Percentiles rank a stretch among this genome's conserved stretches.
Conservation (phyloP, 2,888 invertebrate genomes). For the Phengaris alcon region DNA sequence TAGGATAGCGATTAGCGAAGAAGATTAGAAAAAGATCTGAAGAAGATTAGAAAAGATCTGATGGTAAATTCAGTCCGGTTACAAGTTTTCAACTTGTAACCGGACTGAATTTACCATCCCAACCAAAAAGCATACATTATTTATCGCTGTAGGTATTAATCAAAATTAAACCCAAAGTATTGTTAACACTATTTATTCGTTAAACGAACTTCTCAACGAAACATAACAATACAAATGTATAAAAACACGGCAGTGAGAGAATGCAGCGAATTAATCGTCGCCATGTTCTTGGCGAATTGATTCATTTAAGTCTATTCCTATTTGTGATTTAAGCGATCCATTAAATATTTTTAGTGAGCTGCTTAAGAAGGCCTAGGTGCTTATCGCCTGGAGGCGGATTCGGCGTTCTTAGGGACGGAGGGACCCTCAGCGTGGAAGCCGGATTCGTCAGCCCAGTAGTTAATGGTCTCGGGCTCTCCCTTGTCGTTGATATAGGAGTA, state of each 20-base stretch:
- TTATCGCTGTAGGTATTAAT: neutral
- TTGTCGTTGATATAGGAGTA: slow-evolving; percentile 78
- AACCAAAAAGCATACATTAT: neutral
- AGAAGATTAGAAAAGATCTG: no score
- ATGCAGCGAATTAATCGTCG: slow-evolving; percentile 34
- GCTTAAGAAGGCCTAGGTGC: slow-evolving; percentile 27
- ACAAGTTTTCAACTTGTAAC: neutral
- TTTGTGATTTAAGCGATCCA: neutral
- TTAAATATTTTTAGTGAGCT: slow-evolving; percentile 8
- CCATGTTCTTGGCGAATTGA: slow-evolving; percentile 33
- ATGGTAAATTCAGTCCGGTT: no score
- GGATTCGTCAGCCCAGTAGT: slow-evolving; percentile 80
- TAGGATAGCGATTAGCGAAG: no score
- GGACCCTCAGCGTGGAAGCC: slow-evolving; percentile 82
- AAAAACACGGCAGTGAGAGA: slow-evolving; percentile 58
- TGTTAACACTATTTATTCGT: slow-evolving; percentile 39
- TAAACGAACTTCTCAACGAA: slow-evolving; percentile 46
- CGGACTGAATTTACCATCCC: neutral
- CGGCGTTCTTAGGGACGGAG: slow-evolving; percentile 76
- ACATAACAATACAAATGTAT: slow-evolving; percentile 52
- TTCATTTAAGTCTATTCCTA: slow-evolving; percentile 4
- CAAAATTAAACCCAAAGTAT: neutral
- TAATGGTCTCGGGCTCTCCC: slow-evolving; percentile 72
- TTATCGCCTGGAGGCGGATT: slow-evolving; percentile 41
- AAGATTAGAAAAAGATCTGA: no score